Evolutionary conservation across 2,113 vertebrate species (phyloP).

Genomic region (Actenoides lindsayi): DNA sequence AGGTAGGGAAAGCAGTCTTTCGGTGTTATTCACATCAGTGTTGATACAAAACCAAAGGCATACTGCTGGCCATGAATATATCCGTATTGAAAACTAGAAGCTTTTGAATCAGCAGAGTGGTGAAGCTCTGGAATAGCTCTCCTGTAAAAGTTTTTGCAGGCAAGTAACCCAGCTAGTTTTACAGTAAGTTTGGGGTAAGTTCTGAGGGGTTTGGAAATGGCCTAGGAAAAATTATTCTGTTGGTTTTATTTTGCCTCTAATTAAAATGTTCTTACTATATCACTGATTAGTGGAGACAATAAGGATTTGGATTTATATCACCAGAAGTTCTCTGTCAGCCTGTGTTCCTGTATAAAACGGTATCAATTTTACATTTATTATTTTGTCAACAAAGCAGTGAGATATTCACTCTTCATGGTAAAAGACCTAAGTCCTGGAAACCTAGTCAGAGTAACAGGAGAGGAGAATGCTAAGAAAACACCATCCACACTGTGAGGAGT

Average conservation of each 20-base stretch:
- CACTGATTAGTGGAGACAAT: neutral
- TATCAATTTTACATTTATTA: neutral
- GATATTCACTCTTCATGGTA: neutral
- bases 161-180: neutral
- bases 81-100: neutral
- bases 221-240: neutral
- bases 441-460: neutral
- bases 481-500: neutral
- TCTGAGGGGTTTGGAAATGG: neutral
- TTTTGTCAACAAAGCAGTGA: neutral
- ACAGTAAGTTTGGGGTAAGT: neutral
- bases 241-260: neutral
- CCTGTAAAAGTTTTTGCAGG: neutral
- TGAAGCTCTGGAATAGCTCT: neutral
- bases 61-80: neutral
- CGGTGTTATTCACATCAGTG: neutral
- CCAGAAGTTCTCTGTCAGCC: neutral
- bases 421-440: neutral
- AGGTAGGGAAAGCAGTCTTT: neutral
- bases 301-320: neutral
- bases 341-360: neutral
- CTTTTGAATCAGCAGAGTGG: neutral
- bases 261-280: neutral
- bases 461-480: neutral
- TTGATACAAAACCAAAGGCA: neutral